These are phyloP conservation scores for Tragopan temminckii DNA, from an alignment of 2,797 vertebrate genomes.

Conservation along the genomic window DNA sequence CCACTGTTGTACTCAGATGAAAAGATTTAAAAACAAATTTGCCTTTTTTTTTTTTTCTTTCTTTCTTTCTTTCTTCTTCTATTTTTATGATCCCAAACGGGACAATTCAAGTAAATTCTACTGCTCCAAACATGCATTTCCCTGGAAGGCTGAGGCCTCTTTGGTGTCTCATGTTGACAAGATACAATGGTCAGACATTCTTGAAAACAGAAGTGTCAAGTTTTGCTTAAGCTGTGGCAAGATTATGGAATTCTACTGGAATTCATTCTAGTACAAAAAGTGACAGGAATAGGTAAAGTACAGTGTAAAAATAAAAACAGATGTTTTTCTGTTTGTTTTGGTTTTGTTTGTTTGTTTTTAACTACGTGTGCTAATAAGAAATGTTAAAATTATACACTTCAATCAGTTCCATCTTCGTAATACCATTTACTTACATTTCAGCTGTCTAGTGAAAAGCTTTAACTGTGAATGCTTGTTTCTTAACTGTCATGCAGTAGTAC, in stretches of 20 bases:
- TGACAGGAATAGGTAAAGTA: background rate
- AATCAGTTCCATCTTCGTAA: background rate
- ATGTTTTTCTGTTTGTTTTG: background rate
- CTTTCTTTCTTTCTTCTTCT: too few species aligned
- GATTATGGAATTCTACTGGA: background rate
- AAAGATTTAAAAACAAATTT: background rate
- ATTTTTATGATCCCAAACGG: background rate
- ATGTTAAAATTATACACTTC: background rate
- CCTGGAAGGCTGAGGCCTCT: background rate
- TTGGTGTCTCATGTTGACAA: background rate
- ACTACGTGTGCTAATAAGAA: accelerated
- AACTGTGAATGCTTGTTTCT: background rate
- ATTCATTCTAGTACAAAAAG: background rate
- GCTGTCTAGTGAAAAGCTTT: background rate
- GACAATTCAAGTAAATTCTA: background rate
- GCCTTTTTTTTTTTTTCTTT: background rate
- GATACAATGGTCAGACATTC: background rate
- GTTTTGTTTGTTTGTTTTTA: background rate
- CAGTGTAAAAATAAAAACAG: background rate
- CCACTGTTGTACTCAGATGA: background rate
- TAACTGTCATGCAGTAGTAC: background rate
- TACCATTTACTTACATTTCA: background rate
- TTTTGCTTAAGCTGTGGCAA: background rate
- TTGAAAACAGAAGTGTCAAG: background rate
- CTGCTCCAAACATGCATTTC: background rate